Evolutionary conservation across 2,113 vertebrate genomes (phyloP), one percentile per base, ranked within the genome.

Genomic region (Tenebrosternarchus preto): DNA sequence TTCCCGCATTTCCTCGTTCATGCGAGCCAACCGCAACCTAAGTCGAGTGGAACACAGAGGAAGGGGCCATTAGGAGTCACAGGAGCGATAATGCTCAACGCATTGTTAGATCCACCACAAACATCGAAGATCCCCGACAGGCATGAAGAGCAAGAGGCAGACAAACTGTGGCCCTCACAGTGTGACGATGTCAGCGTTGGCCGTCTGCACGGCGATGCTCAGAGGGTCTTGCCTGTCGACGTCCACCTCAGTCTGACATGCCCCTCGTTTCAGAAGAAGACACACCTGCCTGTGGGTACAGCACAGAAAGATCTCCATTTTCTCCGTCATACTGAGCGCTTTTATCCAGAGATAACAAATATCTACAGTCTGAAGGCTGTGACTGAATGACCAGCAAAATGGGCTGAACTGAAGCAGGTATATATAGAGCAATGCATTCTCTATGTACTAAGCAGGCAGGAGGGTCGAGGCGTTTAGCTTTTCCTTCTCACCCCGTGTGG

Each of bases 1-100:
- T 90, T 98, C 97, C 1, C 97, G 94, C 97, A 99, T 99, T 88
- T 99, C 98, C 91, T 99, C 98, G 69, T 98, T 99, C 97, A 99
- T 99, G 89, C 96, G 93, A 0, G 98, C 97, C 76, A 99, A 92
- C 60, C 97, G 96, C 89, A 99, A 92, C 89, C 98, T 99, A 71
- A 27, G 27, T 9, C 9, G 29, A 33, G 53, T 57, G n/a, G 77
- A 69, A 29, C 8, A 33, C 6, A 33, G 1, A n/a, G n/a, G 0
- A 16, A 17, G 22, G 56, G 19, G 4, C 46, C 1, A 59, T 50
- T 50, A 50, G 43, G 15, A 50, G 0, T 50, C 43, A 50, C 43
- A 50, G 43, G 43, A 50, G 43, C 43, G 70, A 8, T 66, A 43
- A 27, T 3, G 24, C 1, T 46, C 5, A 17, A 16, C 15, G 5